A percentile compares a stretch with the other conserved stretches of the same genome.
Evolutionary conservation across 2,113 vertebrate species (phyloP).

Genomic region (Okapia johnstoni): DNA sequence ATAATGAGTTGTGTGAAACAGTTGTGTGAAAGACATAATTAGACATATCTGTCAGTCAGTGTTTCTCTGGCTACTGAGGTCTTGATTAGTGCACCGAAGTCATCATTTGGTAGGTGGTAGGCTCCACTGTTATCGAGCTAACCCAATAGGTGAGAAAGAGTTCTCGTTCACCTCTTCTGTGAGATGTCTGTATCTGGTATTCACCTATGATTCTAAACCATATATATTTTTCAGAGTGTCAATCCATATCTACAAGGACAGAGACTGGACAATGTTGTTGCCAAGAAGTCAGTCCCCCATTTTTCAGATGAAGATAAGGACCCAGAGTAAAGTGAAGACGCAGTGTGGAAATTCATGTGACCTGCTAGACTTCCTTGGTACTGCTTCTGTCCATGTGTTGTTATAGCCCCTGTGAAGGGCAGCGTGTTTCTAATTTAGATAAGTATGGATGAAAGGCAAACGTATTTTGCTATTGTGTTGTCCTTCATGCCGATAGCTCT

Average conservation of each 20-base stretch:
- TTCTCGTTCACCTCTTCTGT: not conserved
- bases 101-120: not conserved
- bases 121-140: not conserved
- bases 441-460: slow-evolving; percentile 76
- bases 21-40: not conserved
- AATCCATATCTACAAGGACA: slow-evolving; percentile 96
- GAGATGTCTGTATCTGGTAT: not conserved
- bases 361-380: not conserved
- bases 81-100: not conserved
- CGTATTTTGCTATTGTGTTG: slow-evolving; percentile 74
- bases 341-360: slow-evolving; percentile 20
- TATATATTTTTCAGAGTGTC: slow-evolving; percentile 82
- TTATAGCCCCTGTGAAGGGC: slow-evolving; percentile 68
- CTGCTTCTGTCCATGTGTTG: slow-evolving; percentile 66
- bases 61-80: not conserved
- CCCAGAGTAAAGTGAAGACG: slow-evolving; percentile 77
- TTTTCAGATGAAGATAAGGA: slow-evolving; percentile 91
- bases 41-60: not conserved
- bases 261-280: slow-evolving; percentile 95
- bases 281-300: slow-evolving; percentile 97
- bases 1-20: not conserved
- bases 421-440: slow-evolving; percentile 80
- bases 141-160: not conserved
- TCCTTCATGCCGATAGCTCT: slow-evolving; percentile 67
- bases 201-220: not conserved